Conservation (phyloP, 2,888 invertebrate genomes). For the Nudaria mundana region DNA sequence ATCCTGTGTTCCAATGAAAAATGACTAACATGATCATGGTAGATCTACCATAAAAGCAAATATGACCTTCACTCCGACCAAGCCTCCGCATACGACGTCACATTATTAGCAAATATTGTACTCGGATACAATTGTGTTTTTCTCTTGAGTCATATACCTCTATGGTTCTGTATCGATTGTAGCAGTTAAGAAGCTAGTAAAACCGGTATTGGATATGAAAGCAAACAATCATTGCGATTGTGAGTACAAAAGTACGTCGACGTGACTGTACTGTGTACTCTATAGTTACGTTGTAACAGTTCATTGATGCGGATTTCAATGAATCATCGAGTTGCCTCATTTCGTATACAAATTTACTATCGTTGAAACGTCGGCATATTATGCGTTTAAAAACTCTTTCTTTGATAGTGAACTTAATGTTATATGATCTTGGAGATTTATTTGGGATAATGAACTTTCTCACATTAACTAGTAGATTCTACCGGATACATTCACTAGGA, state of each 20-base stretch:
- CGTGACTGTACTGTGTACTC: constrained; percentile 35
- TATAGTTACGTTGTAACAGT: constrained; percentile 51
- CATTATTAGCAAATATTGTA: constrained; percentile 24
- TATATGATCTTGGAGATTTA: no score
- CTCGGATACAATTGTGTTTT: background rate
- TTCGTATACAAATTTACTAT: constrained; percentile 25
- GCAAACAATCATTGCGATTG: constrained; percentile 9
- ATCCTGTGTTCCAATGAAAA: constrained; percentile 25
- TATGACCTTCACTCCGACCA: constrained; percentile 37
- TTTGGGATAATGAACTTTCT: no score
- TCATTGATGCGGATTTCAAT: constrained; percentile 47
- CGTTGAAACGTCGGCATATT: constrained; percentile 15
- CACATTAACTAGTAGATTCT: no score
- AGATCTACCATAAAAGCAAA: constrained; percentile 18
- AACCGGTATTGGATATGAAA: constrained; percentile 16
- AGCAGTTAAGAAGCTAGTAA: background rate
- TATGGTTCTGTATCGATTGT: background rate
- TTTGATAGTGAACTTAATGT: no score
- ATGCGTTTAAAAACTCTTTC: constrained; percentile 2
- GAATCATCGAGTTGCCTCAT: constrained; percentile 47
- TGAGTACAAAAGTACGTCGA: constrained; percentile 20
- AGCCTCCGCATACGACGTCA: constrained; percentile 47
- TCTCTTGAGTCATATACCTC: constrained; percentile 21
- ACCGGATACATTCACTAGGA: no score
- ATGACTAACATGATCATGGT: constrained; percentile 38